Base-by-base conservation (phyloP, 1,140 invertebrate species). In the Caenorhabditis latens region DNA sequence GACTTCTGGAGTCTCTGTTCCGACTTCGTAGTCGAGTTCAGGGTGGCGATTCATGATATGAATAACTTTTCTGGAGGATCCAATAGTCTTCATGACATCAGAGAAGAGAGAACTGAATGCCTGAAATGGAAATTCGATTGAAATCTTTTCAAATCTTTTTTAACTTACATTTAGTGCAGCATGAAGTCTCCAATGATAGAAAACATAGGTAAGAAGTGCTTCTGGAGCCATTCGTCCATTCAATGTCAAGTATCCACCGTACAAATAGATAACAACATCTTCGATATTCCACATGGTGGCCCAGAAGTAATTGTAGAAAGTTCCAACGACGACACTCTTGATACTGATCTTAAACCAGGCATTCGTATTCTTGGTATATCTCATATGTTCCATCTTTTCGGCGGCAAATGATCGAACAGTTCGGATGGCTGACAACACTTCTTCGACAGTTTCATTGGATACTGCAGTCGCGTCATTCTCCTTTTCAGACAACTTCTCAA, bases 181-280 rank as follows among this genome's bases (percentile, higher is more conserved):
- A n/a, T 79, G 71, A 79, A 79, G 71, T 79, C 71, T 79, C 71
- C 71, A 79, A 53, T 79, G 71, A 50, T 79, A 79, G 71, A 79
- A 79, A 24, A 79, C 40, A 14, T 79, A 79, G 4, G 71, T 79
- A 0, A 79, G 46, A 24, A 79, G 71, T 21, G 71, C 46, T 32
- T 79, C 71, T 48, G 71, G 71, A 21, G 43, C 71, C 71, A 79
- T 79, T 79, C 71, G 13, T 32, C 71, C 71, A 53, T 79, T 48
- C 19, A 79, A 24, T 6, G 71, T 79, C 46, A 79, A 24, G 24
- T 79, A 79, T 50, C 71, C 71, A 13, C 71, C 71, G n/a, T 79
- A 79, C 7, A 79, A 14, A 79, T 79, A 79, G n/a, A 79, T 50
- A 2, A 79, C 40, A 3, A 79, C 71, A 13, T 79, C 71, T 50